Evolutionary conservation across 1,140 invertebrate genomes (phyloP).

Genomic region (Holcopasites calliopsidis): DNA sequence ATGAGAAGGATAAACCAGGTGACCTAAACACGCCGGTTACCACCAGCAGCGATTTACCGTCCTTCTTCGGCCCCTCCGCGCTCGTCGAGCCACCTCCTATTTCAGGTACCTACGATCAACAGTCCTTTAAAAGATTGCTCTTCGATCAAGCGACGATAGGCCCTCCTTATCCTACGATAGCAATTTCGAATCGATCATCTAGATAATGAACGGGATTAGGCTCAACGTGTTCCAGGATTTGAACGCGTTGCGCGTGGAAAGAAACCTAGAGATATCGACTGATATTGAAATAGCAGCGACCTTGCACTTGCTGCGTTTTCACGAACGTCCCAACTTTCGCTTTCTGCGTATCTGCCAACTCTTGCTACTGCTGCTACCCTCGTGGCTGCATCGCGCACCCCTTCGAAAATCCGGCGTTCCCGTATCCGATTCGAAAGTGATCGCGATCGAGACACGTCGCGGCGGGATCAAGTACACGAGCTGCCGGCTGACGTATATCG

Average conservation of each 20-base stretch:
- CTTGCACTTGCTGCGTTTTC: slow-evolving; percentile 42
- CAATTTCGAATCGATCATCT: no score
- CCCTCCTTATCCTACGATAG: background rate
- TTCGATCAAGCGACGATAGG: background rate
- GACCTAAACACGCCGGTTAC: slow-evolving; percentile 90
- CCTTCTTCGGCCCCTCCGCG: slow-evolving; percentile 88
- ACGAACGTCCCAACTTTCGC: slow-evolving; percentile 53
- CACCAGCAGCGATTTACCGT: slow-evolving; percentile 87
- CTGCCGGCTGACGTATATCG: slow-evolving; percentile 66
- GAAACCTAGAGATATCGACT: slow-evolving; percentile 1
- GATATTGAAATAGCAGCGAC: background rate
- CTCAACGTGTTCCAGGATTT: background rate
- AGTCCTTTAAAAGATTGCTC: slow-evolving; percentile 33
- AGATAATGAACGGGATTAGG: no score
- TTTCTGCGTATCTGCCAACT: slow-evolving; percentile 57
- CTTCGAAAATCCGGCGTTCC: slow-evolving; percentile 28
- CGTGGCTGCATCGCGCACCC: slow-evolving; percentile 28
- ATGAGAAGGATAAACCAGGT: slow-evolving; percentile 82
- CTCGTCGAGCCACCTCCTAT: slow-evolving; percentile 92
- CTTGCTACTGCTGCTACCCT: slow-evolving; percentile 47
- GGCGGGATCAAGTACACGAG: slow-evolving; percentile 41
- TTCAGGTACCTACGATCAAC: slow-evolving; percentile 83
- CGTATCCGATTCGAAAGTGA: background rate
- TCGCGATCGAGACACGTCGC: background rate
- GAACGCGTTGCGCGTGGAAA: background rate